phyloP scores from a whole-genome alignment of 1,140 invertebrate species.

The Trinorchestia longiramus region DNA sequence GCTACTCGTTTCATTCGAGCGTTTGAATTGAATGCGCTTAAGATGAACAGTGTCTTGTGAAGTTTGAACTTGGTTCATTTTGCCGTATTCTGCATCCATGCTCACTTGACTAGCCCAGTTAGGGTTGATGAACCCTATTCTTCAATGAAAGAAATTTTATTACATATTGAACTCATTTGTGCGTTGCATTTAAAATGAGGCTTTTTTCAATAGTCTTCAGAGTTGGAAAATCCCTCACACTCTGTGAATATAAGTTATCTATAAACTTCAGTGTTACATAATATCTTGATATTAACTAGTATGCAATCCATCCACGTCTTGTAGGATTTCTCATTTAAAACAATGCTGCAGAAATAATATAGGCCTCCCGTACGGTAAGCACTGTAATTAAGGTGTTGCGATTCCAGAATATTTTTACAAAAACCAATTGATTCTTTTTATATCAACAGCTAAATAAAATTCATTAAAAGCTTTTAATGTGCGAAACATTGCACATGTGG shows the following conservation, averaged over 20 bases:
- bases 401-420: neutral
- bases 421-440: neutral
- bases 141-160: too few species aligned
- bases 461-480: too few species aligned
- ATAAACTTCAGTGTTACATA: neutral
- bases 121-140: neutral
- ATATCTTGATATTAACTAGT: neutral
- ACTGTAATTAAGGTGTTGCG: neutral
- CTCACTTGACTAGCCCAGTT: neutral
- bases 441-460: too few species aligned
- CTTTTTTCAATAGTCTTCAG: too few species aligned
- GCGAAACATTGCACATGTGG: too few species aligned
- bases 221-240: too few species aligned
- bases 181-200: too few species aligned
- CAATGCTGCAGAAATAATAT: neutral
- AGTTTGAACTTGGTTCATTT: neutral
- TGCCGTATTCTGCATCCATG: too few species aligned
- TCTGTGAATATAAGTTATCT: too few species aligned
- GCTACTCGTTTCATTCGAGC: neutral
- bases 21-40: neutral
- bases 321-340: neutral
- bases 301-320: neutral
- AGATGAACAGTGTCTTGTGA: neutral
- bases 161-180: too few species aligned
- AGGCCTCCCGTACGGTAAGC: neutral